These are phyloP conservation scores for Drosophila nebulosa DNA, from an alignment of 1,140 invertebrate species.

Conservation along the genomic window DNA sequence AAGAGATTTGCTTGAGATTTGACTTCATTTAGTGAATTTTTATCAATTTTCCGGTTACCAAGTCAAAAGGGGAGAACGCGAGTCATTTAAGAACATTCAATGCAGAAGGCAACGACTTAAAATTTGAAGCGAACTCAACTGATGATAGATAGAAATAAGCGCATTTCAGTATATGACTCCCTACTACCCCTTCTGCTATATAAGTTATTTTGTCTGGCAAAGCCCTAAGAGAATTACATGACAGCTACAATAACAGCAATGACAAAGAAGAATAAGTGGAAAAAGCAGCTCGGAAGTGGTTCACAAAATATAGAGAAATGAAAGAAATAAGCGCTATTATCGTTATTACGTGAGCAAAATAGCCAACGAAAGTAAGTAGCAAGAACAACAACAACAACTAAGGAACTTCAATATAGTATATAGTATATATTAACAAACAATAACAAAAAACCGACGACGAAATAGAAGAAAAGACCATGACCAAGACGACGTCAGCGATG, in stretches of 20 bases:
- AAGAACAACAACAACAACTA: slow-evolving; percentile 9
- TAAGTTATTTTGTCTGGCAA: slow-evolving; percentile 28
- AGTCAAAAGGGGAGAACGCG: not conserved
- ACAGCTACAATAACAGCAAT: slow-evolving; percentile 29
- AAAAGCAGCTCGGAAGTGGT: slow-evolving; percentile 44
- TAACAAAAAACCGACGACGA: slow-evolving; percentile 15
- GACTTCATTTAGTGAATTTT: slow-evolving; percentile 53
- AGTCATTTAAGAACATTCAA: slow-evolving; percentile 59
- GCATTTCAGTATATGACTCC: too few relatives aligned
- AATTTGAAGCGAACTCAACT: not conserved
- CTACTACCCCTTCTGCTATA: slow-evolving; percentile 23
- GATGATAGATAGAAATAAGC: not conserved
- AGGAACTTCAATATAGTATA: slow-evolving; percentile 15
- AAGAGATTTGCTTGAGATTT: slow-evolving; percentile 23
- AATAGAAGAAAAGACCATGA: slow-evolving; percentile 14
- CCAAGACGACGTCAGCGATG: slow-evolving; percentile 29
- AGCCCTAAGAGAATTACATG: slow-evolving; percentile 54
- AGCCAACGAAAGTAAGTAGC: slow-evolving; percentile 25
- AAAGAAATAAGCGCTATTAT: slow-evolving; percentile 62
- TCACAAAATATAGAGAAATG: slow-evolving; percentile 47
- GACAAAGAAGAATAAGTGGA: slow-evolving; percentile 12
- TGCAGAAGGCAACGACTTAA: slow-evolving; percentile 1
- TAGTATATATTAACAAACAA: slow-evolving; percentile 60
- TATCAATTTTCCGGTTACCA: slow-evolving; percentile 33
- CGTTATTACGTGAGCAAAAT: slow-evolving; percentile 59